Conservation (phyloP, 2,797 vertebrate species). For the Zenarchopterus dispar region DNA sequence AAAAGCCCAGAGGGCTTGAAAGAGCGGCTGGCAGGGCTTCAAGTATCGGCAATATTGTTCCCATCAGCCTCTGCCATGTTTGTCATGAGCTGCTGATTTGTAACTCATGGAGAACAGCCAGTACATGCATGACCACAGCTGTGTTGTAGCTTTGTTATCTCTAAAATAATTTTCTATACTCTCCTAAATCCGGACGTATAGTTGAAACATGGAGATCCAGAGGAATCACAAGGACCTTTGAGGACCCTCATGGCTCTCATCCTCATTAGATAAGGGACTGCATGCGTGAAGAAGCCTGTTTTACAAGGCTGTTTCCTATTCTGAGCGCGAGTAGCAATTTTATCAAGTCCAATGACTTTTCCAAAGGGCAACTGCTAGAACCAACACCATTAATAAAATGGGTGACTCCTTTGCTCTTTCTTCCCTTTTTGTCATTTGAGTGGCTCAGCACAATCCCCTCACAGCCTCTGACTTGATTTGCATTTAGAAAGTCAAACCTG, state of each 20-base stretch:
- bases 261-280: slow-evolving; percentile 47
- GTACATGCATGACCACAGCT: no score
- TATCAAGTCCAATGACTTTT: slow-evolving; percentile 75
- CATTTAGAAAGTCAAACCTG: slow-evolving; percentile 67
- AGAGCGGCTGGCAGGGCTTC: slow-evolving; percentile 34
- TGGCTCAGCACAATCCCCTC: slow-evolving; percentile 50
- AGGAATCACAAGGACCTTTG: slow-evolving; percentile 44
- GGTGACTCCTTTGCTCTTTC: slow-evolving; percentile 62
- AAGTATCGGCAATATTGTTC: slow-evolving; percentile 24
- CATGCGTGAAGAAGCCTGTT: slow-evolving; percentile 21
- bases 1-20: slow-evolving; percentile 48
- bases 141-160: no score
- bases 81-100: slow-evolving; percentile 18
- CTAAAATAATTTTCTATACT: no score
- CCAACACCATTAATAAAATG: slow-evolving; percentile 76
- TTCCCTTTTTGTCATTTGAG: slow-evolving; percentile 49
- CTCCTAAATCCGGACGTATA: slow-evolving; percentile 24
- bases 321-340: slow-evolving; percentile 61
- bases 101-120: no score
- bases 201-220: slow-evolving; percentile 20
- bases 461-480: slow-evolving; percentile 46
- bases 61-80: slow-evolving; percentile 24
- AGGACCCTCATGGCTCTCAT: slow-evolving; percentile 27
- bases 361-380: slow-evolving; percentile 69
- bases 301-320: slow-evolving; percentile 40